A percentile compares a stretch with the other conserved stretches of the same genome.
These are phyloP conservation scores for Torymus texanus DNA, from an alignment of 2,888 invertebrate genomes.

Conservation along the genomic window DNA sequence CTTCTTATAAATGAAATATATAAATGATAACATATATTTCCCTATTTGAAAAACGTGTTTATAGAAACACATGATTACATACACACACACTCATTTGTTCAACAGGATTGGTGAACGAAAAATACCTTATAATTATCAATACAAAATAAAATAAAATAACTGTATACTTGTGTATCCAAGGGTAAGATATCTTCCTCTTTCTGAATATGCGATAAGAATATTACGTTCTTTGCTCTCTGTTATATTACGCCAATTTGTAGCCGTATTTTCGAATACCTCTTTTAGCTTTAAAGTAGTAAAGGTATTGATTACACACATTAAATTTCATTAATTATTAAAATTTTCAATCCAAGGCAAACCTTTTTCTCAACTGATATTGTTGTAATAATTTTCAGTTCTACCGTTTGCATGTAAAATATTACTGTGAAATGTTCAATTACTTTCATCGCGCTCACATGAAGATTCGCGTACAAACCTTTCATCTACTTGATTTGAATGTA, in stretches of 20 bases:
- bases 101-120: too few species aligned
- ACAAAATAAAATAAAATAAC: too few species aligned
- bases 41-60: background rate
- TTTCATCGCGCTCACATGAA: background rate
- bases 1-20: background rate
- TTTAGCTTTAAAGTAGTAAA: background rate
- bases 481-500: background rate
- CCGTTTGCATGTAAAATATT: background rate
- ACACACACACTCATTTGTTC: too few species aligned
- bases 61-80: too few species aligned
- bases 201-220: background rate
- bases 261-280: background rate
- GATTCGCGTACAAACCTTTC: background rate
- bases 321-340: background rate
- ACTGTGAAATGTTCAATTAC: background rate
- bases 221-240: background rate
- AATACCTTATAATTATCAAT: too few species aligned
- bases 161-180: background rate
- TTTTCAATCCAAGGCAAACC: background rate
- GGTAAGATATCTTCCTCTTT: constrained; percentile 11
- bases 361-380: background rate
- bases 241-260: background rate
- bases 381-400: background rate
- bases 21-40: background rate
- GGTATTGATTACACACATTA: background rate